Evolutionary conservation across 2,113 vertebrate genomes (phyloP), one percentile per base, ranked within the genome.

Genomic region (Chiloscyllium plagiosum): DNA sequence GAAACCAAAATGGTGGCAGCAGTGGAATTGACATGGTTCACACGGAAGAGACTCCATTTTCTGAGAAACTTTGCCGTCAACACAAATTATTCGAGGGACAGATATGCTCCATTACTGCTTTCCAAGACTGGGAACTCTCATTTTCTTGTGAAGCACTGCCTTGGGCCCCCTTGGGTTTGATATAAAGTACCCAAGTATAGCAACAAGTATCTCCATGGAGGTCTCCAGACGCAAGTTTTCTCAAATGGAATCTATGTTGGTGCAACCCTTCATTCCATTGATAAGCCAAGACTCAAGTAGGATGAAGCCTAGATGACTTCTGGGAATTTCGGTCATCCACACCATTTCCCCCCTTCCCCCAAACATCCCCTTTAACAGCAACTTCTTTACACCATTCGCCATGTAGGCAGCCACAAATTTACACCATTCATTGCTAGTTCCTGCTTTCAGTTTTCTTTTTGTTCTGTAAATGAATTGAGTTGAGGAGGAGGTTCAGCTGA

Each of bases 31-130:
- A 95, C 94, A 15, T 52, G 94, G 69, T 61, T 86, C 70, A 66
- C 70, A 13, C 83, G 50, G 94, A 95, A 76, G 94, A 72, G 94
- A 95, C 94, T 33, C 94, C 94, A 72, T 76, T 95, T 95, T 50
- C 69, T 95, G 94, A 95, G 68, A 50, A 29, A 72, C 94, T 70
- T 95, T 72, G 69, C 94, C 22, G 69, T 72, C 70, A 50, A 76
- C 68, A 95, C 68, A 95, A 95, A 95, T 95, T 29, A 95, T 95
- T 72, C 13, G 69, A 95, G 94, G 94, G 56, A 94, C 92, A 95
- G 94, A 95, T 20, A 3, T 47, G 92, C 65, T 68, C 66, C 65
- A 94, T 94, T 94, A 94, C 47, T 76, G 94, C 94, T 95, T 95
- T 95, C 42, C 52, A 68, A 95, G 94, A 95, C 22, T 42, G 68